These are phyloP conservation scores for Marmota monax DNA, from an alignment of 2,113 vertebrate genomes.

Conservation along the genomic window DNA sequence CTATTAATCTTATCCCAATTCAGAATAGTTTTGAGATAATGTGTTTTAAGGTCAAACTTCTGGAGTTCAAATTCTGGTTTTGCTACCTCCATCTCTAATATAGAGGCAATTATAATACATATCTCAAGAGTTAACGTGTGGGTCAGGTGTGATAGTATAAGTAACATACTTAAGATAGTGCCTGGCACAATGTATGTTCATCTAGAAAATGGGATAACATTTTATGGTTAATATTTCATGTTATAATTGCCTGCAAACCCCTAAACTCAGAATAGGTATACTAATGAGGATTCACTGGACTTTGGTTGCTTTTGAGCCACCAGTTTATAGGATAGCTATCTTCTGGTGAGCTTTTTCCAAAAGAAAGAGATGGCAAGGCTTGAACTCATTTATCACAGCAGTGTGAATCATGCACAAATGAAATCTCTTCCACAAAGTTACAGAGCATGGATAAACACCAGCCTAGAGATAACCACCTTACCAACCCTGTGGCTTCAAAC, in stretches of 20 bases:
- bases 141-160: not conserved
- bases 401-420: not conserved
- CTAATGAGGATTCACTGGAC: not conserved
- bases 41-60: not conserved
- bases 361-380: not conserved
- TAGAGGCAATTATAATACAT: not conserved
- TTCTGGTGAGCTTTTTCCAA: not conserved
- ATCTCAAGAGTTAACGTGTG: not conserved
- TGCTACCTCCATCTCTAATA: conserved; percentile 23
- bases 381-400: not conserved
- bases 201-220: not conserved
- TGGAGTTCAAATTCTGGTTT: conserved; percentile 16
- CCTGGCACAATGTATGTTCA: not conserved
- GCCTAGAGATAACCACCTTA: not conserved
- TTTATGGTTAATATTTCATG: not conserved
- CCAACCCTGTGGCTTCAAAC: not conserved
- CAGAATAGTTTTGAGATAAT: not conserved
- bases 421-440: not conserved
- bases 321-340: not conserved
- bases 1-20: not conserved
- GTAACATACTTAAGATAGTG: not conserved
- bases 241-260: not conserved
- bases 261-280: not conserved
- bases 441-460: not conserved
- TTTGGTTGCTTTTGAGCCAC: not conserved